Conservation (phyloP, 1,140 invertebrate genomes). For the Aphis craccivora region DNA sequence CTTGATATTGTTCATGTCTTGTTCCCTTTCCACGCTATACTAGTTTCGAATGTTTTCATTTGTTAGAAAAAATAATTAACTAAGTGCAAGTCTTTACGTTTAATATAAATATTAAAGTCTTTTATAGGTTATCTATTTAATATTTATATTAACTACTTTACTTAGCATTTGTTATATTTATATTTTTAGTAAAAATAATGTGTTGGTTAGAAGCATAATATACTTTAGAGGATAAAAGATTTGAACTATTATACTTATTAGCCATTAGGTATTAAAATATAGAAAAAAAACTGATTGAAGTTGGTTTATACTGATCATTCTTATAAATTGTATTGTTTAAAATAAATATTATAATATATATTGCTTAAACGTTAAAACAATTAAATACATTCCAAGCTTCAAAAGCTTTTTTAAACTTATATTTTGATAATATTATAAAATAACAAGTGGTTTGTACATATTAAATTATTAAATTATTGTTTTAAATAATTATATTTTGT, state of each 20-base stretch:
- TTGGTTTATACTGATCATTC: neutral
- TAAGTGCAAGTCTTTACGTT: neutral
- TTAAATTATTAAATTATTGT: no score
- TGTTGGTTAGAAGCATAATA: neutral
- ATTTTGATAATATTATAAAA: no score
- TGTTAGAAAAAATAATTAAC: neutral
- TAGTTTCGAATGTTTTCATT: neutral
- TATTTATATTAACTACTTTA: neutral
- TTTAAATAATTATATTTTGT: neutral
- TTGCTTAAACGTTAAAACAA: neutral
- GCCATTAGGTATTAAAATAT: neutral
- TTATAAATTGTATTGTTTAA: neutral
- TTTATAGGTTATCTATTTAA: neutral
- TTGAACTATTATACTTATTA: neutral
- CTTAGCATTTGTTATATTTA: neutral
- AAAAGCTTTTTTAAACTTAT: neutral
- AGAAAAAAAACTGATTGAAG: neutral
- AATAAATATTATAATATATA: no score
- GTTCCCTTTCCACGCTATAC: conserved; percentile 47
- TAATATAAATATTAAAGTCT: neutral
- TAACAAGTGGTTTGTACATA: neutral
- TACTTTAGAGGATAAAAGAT: neutral
- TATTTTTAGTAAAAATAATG: neutral
- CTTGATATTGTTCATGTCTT: conserved; percentile 47
- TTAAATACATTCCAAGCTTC: neutral